Conservation (phyloP, 2,113 vertebrate species). For the Emydura subglobosa region DNA sequence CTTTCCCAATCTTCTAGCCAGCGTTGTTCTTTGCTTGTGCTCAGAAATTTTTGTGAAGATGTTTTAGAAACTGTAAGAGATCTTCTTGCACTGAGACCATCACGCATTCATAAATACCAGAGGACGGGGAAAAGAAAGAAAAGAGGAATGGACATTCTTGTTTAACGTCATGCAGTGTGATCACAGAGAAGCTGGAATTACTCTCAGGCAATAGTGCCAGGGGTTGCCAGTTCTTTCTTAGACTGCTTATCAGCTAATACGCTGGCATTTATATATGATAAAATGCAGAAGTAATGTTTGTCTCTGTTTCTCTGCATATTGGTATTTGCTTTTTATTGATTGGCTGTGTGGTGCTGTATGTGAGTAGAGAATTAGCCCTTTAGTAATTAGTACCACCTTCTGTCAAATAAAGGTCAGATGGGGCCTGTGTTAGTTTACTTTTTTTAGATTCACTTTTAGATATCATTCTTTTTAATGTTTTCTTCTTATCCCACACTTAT, state of each 20-base stretch:
- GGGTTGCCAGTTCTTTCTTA: not conserved
- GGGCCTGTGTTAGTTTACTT: not conserved
- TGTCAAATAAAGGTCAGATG: not conserved
- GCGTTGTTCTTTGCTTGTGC: not conserved
- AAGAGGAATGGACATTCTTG: not conserved
- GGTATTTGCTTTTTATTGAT: not conserved
- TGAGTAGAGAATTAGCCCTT: not conserved
- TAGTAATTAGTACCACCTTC: not conserved
- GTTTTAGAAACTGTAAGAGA: not conserved
- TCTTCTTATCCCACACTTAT: not conserved
- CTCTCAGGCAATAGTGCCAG: not conserved
- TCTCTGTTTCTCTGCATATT: not conserved
- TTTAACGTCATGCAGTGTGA: not conserved
- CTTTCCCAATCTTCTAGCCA: not conserved
- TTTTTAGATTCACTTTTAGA: not conserved
- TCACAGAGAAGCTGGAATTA: not conserved
- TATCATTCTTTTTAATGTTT: not conserved
- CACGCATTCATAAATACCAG: not conserved
- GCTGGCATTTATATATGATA: not conserved
- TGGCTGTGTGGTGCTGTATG: not conserved
- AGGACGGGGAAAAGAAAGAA: not conserved
- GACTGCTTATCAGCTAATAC: not conserved
- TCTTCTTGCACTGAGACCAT: not conserved
- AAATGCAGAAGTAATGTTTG: fast-evolving
- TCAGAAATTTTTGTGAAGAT: not conserved